Base-by-base conservation (phyloP, 1,140 invertebrate genomes). In the Anadara kagoshimensis region DNA sequence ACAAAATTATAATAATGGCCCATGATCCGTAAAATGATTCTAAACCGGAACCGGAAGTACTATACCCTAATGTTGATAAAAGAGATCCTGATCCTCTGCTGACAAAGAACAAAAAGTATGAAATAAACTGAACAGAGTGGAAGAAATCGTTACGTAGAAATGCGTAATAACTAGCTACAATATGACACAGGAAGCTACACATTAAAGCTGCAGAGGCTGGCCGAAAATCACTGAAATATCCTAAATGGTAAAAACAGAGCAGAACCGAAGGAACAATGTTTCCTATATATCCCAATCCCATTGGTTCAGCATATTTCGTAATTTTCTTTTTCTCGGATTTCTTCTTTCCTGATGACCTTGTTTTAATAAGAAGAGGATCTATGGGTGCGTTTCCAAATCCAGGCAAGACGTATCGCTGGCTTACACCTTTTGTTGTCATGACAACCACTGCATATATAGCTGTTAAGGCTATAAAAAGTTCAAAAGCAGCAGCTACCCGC, bases 331-430 rank as follows among this genome's bases (percentile, higher is more conserved):
- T 77, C 63, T 85, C 83, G 45, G 80, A 76, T 58, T 66, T 76
- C 22, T 77, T 69, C 5, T 79, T 69, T 18, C 68, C 51, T 11
- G 57, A 73, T 4, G 73, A 72, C 20, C 68, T 79, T 16, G 72
- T 76, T 68, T 70, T 66, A 43, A 82, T 77, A 0, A 85, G 74
- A 0, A 85, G 73, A 22, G 81, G 79, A 41, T 85, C 81, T 22
- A 78, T 80, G 0, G 78, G 72, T n/a, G 83, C 83, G 54, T 85
- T 85, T n/a, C 83, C 83, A 44, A 85, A 81, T 0, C 83, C 83
- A 1, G 83, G 83, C 36, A 85, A 75, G 20, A 85, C 76, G 64
- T 85, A 85, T 18, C 81, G 65, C 56, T 83, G 83, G 63, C 83
- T 85, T 54, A 83, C 78, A 2, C 83, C 83, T 74, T 85, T 85